phyloP scores from a whole-genome alignment of 2,113 vertebrate species.

The Bettongia penicillata region DNA sequence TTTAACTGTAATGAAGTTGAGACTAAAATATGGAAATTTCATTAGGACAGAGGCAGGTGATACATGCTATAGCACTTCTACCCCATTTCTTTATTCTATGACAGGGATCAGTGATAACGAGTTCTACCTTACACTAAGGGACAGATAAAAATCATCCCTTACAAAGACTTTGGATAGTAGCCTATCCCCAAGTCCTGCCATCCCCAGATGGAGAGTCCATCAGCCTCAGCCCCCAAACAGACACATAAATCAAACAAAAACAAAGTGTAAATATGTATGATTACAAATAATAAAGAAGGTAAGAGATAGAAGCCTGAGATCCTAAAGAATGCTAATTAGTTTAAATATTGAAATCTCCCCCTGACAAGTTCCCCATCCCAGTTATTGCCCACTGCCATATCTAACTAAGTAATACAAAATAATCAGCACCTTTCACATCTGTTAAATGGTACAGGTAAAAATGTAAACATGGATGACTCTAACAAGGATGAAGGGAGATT shows the following conservation, averaged over 20 bases:
- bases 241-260: constrained; percentile 70
- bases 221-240: constrained; percentile 47
- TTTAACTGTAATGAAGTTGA: constrained; percentile 53
- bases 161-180: constrained; percentile 1
- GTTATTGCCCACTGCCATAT: constrained; percentile 8
- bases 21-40: constrained; percentile 69
- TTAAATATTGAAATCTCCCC: constrained; percentile 2
- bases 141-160: constrained; percentile 19
- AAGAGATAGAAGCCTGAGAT: constrained; percentile 56
- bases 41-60: neutral
- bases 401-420: neutral
- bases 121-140: neutral
- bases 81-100: constrained; percentile 10
- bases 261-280: constrained; percentile 69
- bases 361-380: constrained; percentile 26
- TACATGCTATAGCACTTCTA: constrained; percentile 45
- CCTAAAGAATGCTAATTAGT: constrained; percentile 66
- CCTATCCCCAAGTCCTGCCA: constrained; percentile 41
- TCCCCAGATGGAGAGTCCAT: constrained; percentile 39
- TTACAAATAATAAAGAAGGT: constrained; percentile 72
- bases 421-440: neutral
- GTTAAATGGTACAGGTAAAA: neutral
- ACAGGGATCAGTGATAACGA: neutral
- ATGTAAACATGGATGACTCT: constrained; percentile 39
- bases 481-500: constrained; percentile 54